Percentiles rank a stretch among this genome's conserved stretches.
Conservation (phyloP, 2,797 vertebrate species). For the Amazonetta brasiliensis region DNA sequence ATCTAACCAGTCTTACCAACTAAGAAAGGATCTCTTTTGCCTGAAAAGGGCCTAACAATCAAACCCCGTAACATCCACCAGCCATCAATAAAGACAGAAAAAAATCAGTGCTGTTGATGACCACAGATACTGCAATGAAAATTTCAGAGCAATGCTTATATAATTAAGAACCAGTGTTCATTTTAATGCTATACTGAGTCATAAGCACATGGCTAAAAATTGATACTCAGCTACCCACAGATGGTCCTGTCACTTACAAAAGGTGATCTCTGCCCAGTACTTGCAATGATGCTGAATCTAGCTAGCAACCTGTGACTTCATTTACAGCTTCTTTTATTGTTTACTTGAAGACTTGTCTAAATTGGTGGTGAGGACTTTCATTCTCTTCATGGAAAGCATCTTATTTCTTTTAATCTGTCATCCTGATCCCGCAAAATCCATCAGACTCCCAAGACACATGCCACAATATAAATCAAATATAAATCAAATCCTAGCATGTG, state of each 20-base stretch:
- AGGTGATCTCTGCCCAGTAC: neutral
- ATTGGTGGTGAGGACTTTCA: neutral
- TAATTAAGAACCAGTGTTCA: neutral
- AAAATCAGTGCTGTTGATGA: neutral
- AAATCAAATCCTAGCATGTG: slow-evolving; percentile 1
- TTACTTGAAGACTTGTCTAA: slow-evolving; percentile 28
- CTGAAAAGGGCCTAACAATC: neutral
- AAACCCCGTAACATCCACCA: neutral
- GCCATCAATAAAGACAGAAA: neutral
- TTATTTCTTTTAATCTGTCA: slow-evolving; percentile 6
- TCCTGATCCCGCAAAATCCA: slow-evolving; percentile 26
- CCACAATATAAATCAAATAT: slow-evolving; percentile 28
- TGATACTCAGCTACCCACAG: neutral
- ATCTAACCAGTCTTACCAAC: neutral
- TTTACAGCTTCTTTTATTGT: slow-evolving; percentile 44
- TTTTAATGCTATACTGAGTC: neutral
- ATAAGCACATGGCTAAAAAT: neutral
- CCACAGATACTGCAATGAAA: neutral
- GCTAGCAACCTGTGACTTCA: neutral
- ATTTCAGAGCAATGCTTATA: neutral
- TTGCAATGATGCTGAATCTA: neutral
- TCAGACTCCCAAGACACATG: neutral
- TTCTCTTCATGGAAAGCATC: slow-evolving; percentile 10
- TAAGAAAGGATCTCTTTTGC: neutral
- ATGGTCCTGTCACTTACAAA: neutral